A percentile compares a stretch with the other conserved stretches of the same genome.
phyloP scores from a whole-genome alignment of 2,888 invertebrate genomes.

The Phytoseiulus persimilis region DNA sequence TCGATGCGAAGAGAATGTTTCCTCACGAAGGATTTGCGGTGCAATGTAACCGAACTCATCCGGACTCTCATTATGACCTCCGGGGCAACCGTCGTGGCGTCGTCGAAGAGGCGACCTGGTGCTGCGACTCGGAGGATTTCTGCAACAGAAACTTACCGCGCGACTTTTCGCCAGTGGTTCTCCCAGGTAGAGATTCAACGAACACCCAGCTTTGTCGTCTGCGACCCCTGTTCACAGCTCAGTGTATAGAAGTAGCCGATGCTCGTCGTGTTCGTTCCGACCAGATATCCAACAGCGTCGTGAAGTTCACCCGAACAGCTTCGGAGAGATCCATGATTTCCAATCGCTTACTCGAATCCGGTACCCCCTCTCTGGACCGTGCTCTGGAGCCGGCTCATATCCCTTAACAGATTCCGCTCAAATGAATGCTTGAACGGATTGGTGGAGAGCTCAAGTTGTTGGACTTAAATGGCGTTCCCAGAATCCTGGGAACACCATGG shows the following conservation, averaged over 20 bases:
- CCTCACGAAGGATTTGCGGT: conserved; percentile 56
- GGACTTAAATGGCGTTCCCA: too few relatives aligned
- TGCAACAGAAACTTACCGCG: conserved; percentile 16
- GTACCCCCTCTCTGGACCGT: too few relatives aligned
- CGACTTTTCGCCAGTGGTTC: neutral
- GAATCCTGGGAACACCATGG: too few relatives aligned
- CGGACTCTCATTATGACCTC: conserved; percentile 7
- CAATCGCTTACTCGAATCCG: neutral
- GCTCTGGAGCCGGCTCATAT: too few relatives aligned
- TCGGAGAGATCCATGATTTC: neutral
- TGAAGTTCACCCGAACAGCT: neutral
- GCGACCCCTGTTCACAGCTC: neutral
- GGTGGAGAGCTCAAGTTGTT: too few relatives aligned
- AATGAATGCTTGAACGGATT: too few relatives aligned
- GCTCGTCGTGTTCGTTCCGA: neutral
- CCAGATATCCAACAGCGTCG: neutral
- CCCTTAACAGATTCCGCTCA: too few relatives aligned
- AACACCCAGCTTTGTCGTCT: neutral
- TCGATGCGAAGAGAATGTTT: conserved; percentile 64
- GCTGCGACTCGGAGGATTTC: conserved; percentile 29
- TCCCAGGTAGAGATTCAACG: neutral
- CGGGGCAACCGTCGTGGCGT: conserved; percentile 13
- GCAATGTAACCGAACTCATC: conserved; percentile 15
- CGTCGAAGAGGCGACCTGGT: conserved; percentile 16
- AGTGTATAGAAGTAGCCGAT: neutral